A percentile compares a stretch with the other conserved stretches of the same genome.
phyloP scores from a whole-genome alignment of 2,113 vertebrate species.

The Dipodomys ordii region DNA sequence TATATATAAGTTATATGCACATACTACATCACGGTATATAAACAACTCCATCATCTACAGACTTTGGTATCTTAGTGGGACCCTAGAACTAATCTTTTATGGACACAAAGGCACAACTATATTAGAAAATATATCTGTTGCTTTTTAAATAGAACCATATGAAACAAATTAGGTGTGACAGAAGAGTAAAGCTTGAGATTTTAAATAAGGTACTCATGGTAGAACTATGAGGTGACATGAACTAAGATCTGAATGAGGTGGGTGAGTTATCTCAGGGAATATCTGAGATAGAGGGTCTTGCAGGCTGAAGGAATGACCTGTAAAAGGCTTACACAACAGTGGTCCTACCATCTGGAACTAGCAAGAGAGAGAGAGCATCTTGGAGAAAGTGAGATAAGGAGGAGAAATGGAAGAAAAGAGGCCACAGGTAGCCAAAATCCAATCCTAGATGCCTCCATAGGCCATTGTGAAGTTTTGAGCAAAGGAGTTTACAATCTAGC shows the following conservation, averaged over 20 bases:
- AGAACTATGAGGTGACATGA: neutral
- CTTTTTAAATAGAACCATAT: neutral
- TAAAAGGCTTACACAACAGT: neutral
- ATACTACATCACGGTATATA: neutral
- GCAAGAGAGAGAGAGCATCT: neutral
- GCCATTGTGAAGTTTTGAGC: neutral
- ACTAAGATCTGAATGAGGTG: neutral
- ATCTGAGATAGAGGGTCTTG: neutral
- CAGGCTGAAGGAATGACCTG: neutral
- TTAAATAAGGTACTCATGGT: neutral
- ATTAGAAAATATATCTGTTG: neutral
- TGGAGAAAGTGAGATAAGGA: neutral
- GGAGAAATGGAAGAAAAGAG: neutral
- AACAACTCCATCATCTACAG: neutral
- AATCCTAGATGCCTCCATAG: neutral
- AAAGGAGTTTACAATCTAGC: neutral
- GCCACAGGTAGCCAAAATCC: neutral
- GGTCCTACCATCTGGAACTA: neutral
- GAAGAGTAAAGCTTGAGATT: neutral
- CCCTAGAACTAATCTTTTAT: neutral
- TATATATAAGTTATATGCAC: neutral
- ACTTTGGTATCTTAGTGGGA: neutral
- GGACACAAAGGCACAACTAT: neutral
- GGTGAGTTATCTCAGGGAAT: neutral
- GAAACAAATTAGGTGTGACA: neutral